A percentile compares a stretch with the other conserved stretches of the same genome.
Conservation (phyloP, 2,888 invertebrate genomes). For the Hemithea aestivaria region DNA sequence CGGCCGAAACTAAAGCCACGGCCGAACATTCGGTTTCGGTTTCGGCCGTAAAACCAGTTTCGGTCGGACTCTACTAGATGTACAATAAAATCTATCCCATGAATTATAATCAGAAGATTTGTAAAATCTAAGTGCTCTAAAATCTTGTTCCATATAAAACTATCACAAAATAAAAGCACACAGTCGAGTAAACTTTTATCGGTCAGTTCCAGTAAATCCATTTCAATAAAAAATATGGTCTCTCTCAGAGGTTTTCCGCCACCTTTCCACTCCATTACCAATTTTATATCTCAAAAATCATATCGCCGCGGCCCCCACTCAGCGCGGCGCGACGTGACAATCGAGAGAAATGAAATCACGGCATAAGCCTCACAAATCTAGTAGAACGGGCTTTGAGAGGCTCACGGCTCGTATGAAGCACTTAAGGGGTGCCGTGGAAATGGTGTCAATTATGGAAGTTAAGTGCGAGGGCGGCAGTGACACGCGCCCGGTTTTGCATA, state of each 20-base stretch:
- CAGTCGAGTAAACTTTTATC: conserved; percentile 22
- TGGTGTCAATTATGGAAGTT: conserved; percentile 76
- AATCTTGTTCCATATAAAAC: conserved; percentile 1
- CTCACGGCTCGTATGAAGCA: conserved; percentile 52
- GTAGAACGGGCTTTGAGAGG: conserved; percentile 45
- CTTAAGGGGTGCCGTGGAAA: conserved; percentile 66
- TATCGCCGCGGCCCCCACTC: conserved; percentile 62
- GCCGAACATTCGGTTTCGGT: too few species aligned
- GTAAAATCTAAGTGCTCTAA: too few species aligned
- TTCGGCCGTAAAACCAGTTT: too few species aligned
- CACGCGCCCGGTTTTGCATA: conserved; percentile 37
- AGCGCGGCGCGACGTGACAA: conserved; percentile 64
- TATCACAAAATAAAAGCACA: conserved; percentile 13
- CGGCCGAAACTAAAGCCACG: too few species aligned
- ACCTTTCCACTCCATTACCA: conserved; percentile 74
- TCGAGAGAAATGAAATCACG: conserved; percentile 71
- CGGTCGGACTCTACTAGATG: too few species aligned
- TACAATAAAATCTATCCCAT: too few species aligned
- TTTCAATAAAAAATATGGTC: conserved; percentile 44
- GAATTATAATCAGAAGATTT: too few species aligned
- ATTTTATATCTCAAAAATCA: conserved; percentile 73
- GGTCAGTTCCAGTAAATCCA: conserved; percentile 33
- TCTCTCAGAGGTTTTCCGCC: conserved; percentile 41
- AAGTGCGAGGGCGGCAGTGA: conserved; percentile 53
- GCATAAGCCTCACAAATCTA: conserved; percentile 75